Percentiles rank a stretch among this genome's conserved stretches.
Conservation (phyloP, 2,113 vertebrate genomes). For the Sporophila hypoxantha region DNA sequence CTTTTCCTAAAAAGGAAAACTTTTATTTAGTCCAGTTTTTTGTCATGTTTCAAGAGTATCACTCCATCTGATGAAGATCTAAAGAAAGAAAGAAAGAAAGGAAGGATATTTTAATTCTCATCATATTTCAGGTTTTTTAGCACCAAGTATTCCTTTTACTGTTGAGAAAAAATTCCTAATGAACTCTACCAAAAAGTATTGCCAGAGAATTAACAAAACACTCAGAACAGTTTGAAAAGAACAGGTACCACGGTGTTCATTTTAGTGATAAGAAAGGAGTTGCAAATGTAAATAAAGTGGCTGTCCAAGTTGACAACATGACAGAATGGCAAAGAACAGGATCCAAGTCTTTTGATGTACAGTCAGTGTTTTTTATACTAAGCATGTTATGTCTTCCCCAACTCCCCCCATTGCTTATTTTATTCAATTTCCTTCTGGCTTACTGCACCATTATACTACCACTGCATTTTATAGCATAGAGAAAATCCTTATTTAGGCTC, state of each 20-base stretch:
- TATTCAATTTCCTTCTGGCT: background rate
- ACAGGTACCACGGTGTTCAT: background rate
- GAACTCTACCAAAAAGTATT: background rate
- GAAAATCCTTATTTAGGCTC: background rate
- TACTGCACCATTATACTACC: background rate
- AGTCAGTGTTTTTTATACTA: background rate
- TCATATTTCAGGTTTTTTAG: background rate
- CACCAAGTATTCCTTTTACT: background rate
- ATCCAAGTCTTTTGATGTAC: background rate
- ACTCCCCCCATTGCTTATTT: background rate
- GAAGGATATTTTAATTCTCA: background rate
- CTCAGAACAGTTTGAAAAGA: background rate
- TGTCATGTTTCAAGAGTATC: background rate
- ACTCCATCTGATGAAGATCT: conserved; percentile 4
- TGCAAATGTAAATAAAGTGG: background rate
- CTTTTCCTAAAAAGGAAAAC: background rate
- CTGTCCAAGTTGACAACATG: background rate
- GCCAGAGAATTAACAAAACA: background rate
- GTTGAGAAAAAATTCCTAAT: background rate
- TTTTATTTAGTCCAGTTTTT: background rate
- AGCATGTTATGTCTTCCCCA: background rate
- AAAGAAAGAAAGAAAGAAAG: conserved; percentile 29
- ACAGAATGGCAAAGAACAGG: background rate
- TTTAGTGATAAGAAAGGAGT: background rate
- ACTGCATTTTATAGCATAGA: background rate